Evolutionary conservation across 2,888 invertebrate genomes (phyloP).

Genomic region (Pycnomerus fuliginosus): DNA sequence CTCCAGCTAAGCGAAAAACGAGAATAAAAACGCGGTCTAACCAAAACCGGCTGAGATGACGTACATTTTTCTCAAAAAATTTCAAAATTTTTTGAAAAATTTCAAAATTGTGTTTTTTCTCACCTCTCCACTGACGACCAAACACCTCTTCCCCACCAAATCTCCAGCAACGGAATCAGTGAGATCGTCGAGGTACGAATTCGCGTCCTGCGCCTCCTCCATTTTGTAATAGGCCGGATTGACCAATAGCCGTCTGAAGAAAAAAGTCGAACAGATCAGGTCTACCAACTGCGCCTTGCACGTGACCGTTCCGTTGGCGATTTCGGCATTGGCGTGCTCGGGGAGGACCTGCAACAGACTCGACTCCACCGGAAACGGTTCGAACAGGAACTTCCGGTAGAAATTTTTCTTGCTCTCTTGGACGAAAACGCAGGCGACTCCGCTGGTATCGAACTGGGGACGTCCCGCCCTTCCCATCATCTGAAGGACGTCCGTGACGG

Average conservation of each 20-base stretch:
- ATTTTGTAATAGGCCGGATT: slow-evolving; percentile 92
- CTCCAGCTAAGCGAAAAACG: too few relatives aligned
- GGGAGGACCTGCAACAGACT: slow-evolving; percentile 86
- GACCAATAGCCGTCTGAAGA: slow-evolving; percentile 86
- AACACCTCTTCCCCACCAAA: slow-evolving; percentile 75
- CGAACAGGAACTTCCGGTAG: slow-evolving; percentile 98
- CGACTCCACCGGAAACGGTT: slow-evolving; percentile 99
- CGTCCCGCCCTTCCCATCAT: slow-evolving; percentile 99
- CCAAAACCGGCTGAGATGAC: too few relatives aligned
- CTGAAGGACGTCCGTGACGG: slow-evolving; percentile 98
- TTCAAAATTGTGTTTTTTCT: slow-evolving; percentile 35
- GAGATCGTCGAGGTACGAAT: slow-evolving; percentile 75
- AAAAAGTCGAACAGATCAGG: slow-evolving; percentile 98
- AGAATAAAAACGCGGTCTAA: too few relatives aligned
- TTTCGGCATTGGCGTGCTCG: slow-evolving; percentile 97
- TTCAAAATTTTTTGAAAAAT: too few relatives aligned
- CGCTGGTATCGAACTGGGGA: slow-evolving; percentile 94
- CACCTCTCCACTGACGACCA: slow-evolving; percentile 67
- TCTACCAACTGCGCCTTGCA: slow-evolving; percentile 91
- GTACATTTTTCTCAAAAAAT: too few relatives aligned
- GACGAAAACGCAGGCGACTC: slow-evolving; percentile 83
- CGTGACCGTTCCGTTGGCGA: slow-evolving; percentile 92
- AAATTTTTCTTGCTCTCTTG: slow-evolving; percentile 98
- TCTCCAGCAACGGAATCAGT: slow-evolving; percentile 77
- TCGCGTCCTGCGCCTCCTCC: slow-evolving; percentile 69